These are phyloP conservation scores for Allobates femoralis DNA, from an alignment of 2,797 vertebrate genomes.

Conservation along the genomic window DNA sequence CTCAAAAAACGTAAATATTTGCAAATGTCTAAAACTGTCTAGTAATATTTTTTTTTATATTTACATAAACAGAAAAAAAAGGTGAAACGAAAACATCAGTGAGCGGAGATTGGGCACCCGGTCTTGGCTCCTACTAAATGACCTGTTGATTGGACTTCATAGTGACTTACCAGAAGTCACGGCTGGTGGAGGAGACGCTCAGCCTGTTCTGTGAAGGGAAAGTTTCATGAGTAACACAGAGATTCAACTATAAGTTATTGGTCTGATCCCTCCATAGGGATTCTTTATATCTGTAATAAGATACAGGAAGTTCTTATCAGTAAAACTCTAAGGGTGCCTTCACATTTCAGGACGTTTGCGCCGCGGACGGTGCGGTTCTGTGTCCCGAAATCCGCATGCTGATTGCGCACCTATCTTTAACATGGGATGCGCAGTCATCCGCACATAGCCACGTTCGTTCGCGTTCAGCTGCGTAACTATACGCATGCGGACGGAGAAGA, in stretches of 20 bases:
- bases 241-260: background rate
- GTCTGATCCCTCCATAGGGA: background rate
- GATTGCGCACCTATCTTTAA: too few species aligned
- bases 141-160: conserved; percentile 26
- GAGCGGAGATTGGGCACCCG: background rate
- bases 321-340: background rate
- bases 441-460: too few species aligned
- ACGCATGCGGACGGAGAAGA: too few species aligned
- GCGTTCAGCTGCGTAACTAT: too few species aligned
- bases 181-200: background rate
- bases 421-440: too few species aligned
- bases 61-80: conserved; percentile 16
- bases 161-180: conserved; percentile 41
- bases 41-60: background rate
- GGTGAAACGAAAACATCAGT: background rate
- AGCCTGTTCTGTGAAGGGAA: conserved; percentile 4
- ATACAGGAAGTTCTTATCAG: too few species aligned
- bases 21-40: conserved; percentile 6
- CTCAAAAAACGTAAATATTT: conserved; percentile 11
- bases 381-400: too few species aligned
- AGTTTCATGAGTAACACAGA: conserved; percentile 12
- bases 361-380: too few species aligned
- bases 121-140: conserved; percentile 53
- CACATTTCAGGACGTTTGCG: too few species aligned
- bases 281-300: background rate